A percentile compares a stretch with the other conserved stretches of the same genome.
Evolutionary conservation across 2,888 invertebrate species (phyloP).

Genomic region (Trissolcus japonicus): DNA sequence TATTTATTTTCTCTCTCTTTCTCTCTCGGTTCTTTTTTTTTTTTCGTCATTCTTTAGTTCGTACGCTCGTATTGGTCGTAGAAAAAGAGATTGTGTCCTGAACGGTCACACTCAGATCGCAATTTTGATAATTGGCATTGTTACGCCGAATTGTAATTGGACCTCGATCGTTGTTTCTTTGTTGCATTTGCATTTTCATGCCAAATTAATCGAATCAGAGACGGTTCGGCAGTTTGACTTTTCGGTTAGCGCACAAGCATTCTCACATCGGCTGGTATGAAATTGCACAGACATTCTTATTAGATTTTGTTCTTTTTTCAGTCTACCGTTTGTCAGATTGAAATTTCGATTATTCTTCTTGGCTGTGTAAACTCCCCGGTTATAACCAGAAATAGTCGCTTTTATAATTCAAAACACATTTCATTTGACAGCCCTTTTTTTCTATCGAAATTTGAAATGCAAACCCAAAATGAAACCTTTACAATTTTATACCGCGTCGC

Average conservation of each 20-base stretch:
- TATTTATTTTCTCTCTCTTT: too few species aligned
- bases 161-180: slow-evolving; percentile 7
- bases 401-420: too few species aligned
- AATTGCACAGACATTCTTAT: background rate
- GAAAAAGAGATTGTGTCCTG: slow-evolving; percentile 14
- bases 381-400: too few species aligned
- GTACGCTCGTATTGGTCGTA: slow-evolving; percentile 10
- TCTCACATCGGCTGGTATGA: background rate
- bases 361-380: too few species aligned
- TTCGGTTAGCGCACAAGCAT: background rate
- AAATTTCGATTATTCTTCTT: too few species aligned
- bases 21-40: too few species aligned
- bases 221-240: background rate
- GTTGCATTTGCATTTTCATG: background rate
- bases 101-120: slow-evolving; percentile 17
- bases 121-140: slow-evolving; percentile 19
- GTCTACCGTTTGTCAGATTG: too few species aligned
- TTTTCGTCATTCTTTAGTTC: background rate
- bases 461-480: too few species aligned
- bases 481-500: background rate
- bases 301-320: too few species aligned
- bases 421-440: too few species aligned
- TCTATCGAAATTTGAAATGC: too few species aligned
- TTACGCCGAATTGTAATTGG: slow-evolving; percentile 14
- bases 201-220: slow-evolving; percentile 6